These are phyloP conservation scores for Holothuria glaberrima DNA, from an alignment of 35 echinoderm and acorn worm species.

Conservation along the genomic window DNA sequence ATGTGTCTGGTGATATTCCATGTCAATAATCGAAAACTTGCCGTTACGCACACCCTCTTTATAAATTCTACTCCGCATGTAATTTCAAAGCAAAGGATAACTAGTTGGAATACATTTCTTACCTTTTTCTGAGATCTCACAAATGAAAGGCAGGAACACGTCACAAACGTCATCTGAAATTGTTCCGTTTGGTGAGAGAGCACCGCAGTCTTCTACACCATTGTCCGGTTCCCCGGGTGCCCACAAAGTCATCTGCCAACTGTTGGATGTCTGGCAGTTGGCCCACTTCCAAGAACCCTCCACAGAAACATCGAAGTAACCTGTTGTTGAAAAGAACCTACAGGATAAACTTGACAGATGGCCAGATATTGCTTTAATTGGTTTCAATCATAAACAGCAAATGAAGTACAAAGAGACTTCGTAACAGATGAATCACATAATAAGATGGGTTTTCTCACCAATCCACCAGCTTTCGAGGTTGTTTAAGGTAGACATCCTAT, in stretches of 20 bases:
- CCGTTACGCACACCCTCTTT: too few relatives aligned
- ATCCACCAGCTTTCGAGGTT: slow-evolving; percentile 72
- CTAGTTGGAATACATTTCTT: too few relatives aligned
- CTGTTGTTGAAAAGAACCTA: slow-evolving; percentile 21
- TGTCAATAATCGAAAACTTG: too few relatives aligned
- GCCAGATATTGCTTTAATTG: too few relatives aligned
- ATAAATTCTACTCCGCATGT: too few relatives aligned
- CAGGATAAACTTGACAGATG: too few relatives aligned
- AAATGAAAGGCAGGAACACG: slow-evolving; percentile 38
- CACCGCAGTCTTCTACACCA: slow-evolving; percentile 65
- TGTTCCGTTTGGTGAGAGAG: slow-evolving; percentile 36
- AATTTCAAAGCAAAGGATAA: too few relatives aligned
- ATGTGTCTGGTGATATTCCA: too few relatives aligned
- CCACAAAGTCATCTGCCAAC: slow-evolving; percentile 72
- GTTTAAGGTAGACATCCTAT: slow-evolving; percentile 11
- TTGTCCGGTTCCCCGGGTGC: slow-evolving; percentile 75
- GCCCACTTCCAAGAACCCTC: slow-evolving; percentile 85
- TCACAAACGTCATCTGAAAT: slow-evolving; percentile 60
- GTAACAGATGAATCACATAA: too few relatives aligned
- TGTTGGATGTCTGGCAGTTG: slow-evolving; percentile 54
- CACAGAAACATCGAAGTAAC: slow-evolving; percentile 76
- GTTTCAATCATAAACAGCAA: too few relatives aligned
- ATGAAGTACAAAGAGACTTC: too few relatives aligned
- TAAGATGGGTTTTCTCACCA: slow-evolving; percentile 9
- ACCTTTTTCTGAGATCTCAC: neutral